Percentiles rank a stretch among this genome's conserved stretches.
Conservation (phyloP, 2,797 vertebrate genomes). For the Clarias platycephalus region DNA sequence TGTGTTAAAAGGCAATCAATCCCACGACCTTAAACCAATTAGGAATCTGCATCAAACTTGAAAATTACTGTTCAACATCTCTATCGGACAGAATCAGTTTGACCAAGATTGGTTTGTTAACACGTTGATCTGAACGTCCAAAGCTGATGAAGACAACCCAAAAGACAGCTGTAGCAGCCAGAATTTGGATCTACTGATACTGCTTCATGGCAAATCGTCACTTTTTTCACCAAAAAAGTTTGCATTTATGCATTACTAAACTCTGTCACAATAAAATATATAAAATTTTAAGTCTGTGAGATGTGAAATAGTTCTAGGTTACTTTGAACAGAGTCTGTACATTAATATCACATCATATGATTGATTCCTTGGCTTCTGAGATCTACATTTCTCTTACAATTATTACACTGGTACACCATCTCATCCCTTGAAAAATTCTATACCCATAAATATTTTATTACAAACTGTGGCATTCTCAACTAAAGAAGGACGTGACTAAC, state of each 20-base stretch:
- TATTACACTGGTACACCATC: background rate
- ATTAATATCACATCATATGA: background rate
- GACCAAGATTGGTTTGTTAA: background rate
- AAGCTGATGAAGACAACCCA: background rate
- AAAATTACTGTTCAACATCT: background rate
- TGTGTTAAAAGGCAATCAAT: background rate
- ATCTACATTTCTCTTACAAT: background rate
- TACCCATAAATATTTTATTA: constrained; percentile 3
- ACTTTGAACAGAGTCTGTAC: background rate
- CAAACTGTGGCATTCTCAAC: background rate
- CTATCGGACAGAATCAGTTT: background rate
- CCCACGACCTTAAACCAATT: background rate
- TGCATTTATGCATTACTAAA: background rate
- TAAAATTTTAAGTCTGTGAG: background rate
- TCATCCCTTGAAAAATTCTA: background rate
- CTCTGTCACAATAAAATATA: background rate
- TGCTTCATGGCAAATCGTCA: background rate
- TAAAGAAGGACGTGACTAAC: constrained; percentile 1
- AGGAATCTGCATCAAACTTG: background rate
- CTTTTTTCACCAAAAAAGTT: background rate
- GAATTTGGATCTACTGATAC: too few relatives aligned
- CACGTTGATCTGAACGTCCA: too few relatives aligned
- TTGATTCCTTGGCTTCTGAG: background rate
- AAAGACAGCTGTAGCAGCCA: background rate
- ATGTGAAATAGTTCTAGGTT: background rate